Base-by-base conservation (phyloP, 2,888 invertebrate genomes). In the Oxycera nigricornis region DNA sequence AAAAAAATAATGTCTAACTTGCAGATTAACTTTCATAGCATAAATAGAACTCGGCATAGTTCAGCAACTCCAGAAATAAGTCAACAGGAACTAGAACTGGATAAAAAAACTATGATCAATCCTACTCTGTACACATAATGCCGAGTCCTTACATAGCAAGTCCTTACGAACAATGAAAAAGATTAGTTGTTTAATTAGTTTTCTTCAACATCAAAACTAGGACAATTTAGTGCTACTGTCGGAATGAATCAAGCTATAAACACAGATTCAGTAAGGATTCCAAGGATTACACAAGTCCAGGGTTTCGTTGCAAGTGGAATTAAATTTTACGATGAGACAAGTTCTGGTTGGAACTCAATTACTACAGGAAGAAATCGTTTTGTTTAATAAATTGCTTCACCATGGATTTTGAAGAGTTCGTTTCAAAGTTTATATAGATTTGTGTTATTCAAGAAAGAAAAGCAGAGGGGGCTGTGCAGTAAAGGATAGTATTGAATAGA, bases 161-260 rank as follows among this genome's bases (percentile, higher is more conserved):
- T n/a, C n/a, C n/a, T n/a, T n/a, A 46, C 14, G 46, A 70, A 70
- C 70, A 70, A 70, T 52, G 22, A 28, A 55, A n/a, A 52, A 31
- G 70, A 70, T 70, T 70, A 70, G 70, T 70, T 70, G 55, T 70
- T 46, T 55, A 70, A 70, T 70, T 70, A 70, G 52, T 70, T 70
- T 70, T 31, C 30, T 35, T 17, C n/a, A 35, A 70, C 52, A 26
- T 70, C 26, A 46, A 65, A 65, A 65, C 22, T 70, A 70, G 70
- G 55, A 70, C 70, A 52, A 70, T 52, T 31, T 22, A 31, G 14
- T 39, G 24, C n/a, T 41, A 4, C 65, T 41, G n/a, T 30, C n/a
- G 28, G 20, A 31, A 70, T 20, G 70, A 70, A 46, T 46, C 46
- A 46, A 7, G 59, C 70, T 46, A 70, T 70, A 52, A 68, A 68